Percentiles rank a stretch among this genome's conserved stretches.
phyloP scores from a whole-genome alignment of 2,888 invertebrate species.

The Galerucella nymphaeae region DNA sequence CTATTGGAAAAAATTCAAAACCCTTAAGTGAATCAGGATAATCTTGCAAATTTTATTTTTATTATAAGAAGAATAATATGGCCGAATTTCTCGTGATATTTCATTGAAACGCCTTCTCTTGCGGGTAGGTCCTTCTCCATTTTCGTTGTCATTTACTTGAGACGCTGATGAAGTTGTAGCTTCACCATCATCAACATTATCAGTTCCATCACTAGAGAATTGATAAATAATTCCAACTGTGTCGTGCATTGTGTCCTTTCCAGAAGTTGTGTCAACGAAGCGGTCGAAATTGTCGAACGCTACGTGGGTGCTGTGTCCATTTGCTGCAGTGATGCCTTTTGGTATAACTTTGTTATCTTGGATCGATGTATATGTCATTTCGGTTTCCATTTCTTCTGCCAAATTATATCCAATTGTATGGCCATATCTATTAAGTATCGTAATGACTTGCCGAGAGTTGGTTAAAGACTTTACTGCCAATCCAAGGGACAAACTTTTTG shows the following conservation, averaged over 20 bases:
- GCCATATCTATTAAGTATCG: conserved; percentile 54
- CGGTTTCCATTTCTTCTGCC: conserved; percentile 56
- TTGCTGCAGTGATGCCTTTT: conserved; percentile 46
- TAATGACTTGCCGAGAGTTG: conserved; percentile 49
- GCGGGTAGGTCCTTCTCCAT: conserved; percentile 24
- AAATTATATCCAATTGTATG: conserved; percentile 53
- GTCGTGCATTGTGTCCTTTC: conserved; percentile 52
- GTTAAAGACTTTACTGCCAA: conserved; percentile 52
- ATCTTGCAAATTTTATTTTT: too few species aligned
- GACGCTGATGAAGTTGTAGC: conserved; percentile 1
- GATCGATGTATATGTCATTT: conserved; percentile 45
- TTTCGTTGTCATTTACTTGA: background rate
- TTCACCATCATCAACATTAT: conserved; percentile 38
- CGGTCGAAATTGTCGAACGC: conserved; percentile 48
- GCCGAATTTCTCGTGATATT: conserved; percentile 7
- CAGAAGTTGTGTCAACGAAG: too few species aligned
- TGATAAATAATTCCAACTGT: conserved; percentile 40
- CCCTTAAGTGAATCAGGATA: too few species aligned
- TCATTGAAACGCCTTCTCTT: conserved; percentile 34
- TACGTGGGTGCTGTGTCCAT: conserved; percentile 50
- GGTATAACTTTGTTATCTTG: conserved; percentile 48
- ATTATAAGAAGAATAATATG: conserved; percentile 36
- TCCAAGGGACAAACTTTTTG: conserved; percentile 39
- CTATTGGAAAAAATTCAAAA: too few species aligned
- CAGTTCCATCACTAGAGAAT: conserved; percentile 32